Percentiles rank a stretch among this genome's conserved stretches.
phyloP scores from a whole-genome alignment of 1,140 invertebrate species.

The Trinorchestia longiramus region DNA sequence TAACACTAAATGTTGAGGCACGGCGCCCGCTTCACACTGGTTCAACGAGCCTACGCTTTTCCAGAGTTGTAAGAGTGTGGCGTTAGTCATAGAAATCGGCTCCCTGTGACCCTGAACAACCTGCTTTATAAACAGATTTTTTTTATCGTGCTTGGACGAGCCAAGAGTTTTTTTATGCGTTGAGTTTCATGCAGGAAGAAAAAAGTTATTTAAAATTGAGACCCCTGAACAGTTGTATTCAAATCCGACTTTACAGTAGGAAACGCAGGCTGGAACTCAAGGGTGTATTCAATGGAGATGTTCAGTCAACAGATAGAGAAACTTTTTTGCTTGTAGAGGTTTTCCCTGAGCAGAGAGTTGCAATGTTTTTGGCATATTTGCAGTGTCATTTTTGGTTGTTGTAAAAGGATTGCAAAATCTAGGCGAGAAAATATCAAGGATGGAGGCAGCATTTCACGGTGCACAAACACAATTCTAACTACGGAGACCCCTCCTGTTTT shows the following conservation, averaged over 20 bases:
- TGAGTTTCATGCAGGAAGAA: neutral
- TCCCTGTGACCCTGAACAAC: neutral
- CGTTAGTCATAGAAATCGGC: conserved; percentile 23
- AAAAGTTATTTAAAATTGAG: neutral
- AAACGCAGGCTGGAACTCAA: neutral
- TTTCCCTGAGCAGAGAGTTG: neutral
- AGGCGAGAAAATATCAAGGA: neutral
- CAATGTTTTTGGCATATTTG: neutral
- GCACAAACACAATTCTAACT: neutral
- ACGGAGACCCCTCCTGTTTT: neutral
- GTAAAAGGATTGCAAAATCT: neutral
- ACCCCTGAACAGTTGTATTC: neutral
- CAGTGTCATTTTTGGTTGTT: neutral
- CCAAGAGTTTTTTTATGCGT: neutral
- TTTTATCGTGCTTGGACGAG: neutral
- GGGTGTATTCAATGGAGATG: neutral
- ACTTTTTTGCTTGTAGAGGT: neutral
- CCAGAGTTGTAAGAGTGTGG: neutral
- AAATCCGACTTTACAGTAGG: neutral
- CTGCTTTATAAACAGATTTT: conserved; percentile 11
- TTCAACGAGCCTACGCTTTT: neutral
- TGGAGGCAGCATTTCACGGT: neutral
- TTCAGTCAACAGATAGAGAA: neutral
- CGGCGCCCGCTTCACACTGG: neutral
- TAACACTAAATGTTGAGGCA: conserved; percentile 1